Conservation (phyloP, 2,888 invertebrate species). For the Clistopyga incitator region DNA sequence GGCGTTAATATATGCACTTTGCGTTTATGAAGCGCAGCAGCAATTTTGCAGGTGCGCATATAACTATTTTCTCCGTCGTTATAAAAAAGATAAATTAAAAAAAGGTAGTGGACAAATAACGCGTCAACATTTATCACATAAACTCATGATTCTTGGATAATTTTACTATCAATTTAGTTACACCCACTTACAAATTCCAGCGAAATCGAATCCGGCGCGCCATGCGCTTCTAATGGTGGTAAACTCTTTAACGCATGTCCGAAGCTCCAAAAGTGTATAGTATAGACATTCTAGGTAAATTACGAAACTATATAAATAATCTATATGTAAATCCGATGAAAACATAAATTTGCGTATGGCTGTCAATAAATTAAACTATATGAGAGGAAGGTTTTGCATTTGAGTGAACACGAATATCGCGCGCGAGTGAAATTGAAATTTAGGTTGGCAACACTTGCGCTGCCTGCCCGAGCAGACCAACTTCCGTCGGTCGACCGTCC, state of each 20-base stretch:
- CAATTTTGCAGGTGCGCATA: too few species aligned
- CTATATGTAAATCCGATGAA: not conserved
- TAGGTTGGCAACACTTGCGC: constrained; percentile 25
- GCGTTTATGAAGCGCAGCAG: not conserved
- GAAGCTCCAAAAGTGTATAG: too few species aligned
- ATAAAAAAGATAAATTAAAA: too few species aligned
- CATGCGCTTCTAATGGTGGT: not conserved
- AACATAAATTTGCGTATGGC: not conserved
- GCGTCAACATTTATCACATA: too few species aligned
- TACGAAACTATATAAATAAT: not conserved
- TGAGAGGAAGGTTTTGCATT: not conserved
- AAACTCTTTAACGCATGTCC: not conserved
- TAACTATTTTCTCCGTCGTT: too few species aligned
- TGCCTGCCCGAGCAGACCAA: constrained; percentile 3
- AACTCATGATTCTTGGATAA: too few species aligned
- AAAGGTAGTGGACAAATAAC: too few species aligned
- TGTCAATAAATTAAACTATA: not conserved
- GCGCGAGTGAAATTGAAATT: not conserved
- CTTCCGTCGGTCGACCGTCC: constrained; percentile 42
- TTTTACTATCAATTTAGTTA: too few species aligned
- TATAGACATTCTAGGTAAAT: too few species aligned
- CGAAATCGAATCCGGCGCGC: not conserved
- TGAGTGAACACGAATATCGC: not conserved
- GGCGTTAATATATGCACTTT: not conserved
- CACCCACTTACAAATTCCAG: too few species aligned